These are phyloP conservation scores for Chionodraco myersi DNA, from an alignment of 2,113 vertebrate species.

Conservation along the genomic window DNA sequence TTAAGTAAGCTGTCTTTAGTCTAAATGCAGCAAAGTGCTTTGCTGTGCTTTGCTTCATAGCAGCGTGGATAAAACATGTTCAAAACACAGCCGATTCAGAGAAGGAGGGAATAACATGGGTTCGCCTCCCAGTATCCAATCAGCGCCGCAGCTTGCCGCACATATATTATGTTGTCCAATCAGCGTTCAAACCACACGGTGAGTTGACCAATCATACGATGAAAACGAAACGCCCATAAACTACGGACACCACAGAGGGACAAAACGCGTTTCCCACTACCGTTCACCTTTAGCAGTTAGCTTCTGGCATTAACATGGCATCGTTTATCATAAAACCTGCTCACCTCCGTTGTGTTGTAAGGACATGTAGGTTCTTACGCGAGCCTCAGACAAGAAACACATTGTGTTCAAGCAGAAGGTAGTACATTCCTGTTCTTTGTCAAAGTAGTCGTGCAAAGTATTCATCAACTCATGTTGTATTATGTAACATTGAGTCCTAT, in stretches of 20 bases:
- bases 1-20: not conserved
- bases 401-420: slow-evolving; percentile 72
- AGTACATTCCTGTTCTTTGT: not conserved
- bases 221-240: slow-evolving; percentile 41
- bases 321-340: slow-evolving; percentile 53
- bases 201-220: slow-evolving; percentile 75
- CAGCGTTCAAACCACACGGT: slow-evolving; percentile 20
- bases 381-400: slow-evolving; percentile 19
- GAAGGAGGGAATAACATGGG: not conserved
- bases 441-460: not conserved
- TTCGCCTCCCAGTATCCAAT: slow-evolving; percentile 62
- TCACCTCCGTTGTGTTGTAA: slow-evolving; percentile 52
- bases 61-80: not conserved
- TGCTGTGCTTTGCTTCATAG: accelerated
- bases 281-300: slow-evolving; percentile 4
- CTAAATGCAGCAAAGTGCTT: accelerated
- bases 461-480: not conserved
- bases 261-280: slow-evolving; percentile 15
- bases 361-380: slow-evolving; percentile 44
- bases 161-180: slow-evolving; percentile 66
- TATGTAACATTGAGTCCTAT: not conserved
- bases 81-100: slow-evolving; percentile 23
- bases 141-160: not conserved
- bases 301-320: slow-evolving; percentile 61
- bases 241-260: slow-evolving; percentile 65